Evolutionary conservation across 2,113 vertebrate species (phyloP).

Genomic region (Bos javanicus): DNA sequence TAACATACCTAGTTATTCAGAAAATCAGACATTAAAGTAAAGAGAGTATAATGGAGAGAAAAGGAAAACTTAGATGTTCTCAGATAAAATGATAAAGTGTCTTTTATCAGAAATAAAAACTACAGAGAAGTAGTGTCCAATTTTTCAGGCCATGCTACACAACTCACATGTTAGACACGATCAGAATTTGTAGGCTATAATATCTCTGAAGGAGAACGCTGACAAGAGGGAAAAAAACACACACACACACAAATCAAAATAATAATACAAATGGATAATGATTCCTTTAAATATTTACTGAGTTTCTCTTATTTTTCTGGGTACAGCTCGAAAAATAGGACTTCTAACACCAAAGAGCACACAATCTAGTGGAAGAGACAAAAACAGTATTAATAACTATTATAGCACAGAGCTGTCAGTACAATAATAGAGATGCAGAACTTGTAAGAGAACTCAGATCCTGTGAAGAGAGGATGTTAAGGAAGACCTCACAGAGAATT

Average conservation of each 20-base stretch:
- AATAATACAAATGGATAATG: not conserved
- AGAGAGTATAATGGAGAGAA: not conserved
- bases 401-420: not conserved
- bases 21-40: slow-evolving; percentile 10
- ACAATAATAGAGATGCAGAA: not conserved
- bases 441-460: not conserved
- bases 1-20: not conserved
- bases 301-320: not conserved
- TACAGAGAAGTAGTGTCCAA: not conserved
- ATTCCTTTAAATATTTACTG: not conserved
- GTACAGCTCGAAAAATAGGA: not conserved
- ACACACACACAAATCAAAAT: not conserved
- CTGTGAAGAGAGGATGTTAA: not conserved
- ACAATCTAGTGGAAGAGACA: not conserved
- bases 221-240: not conserved
- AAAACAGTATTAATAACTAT: not conserved
- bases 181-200: not conserved
- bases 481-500: not conserved
- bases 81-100: not conserved
- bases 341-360: not conserved
- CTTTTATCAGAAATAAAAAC: slow-evolving; percentile 10
- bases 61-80: not conserved
- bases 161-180: not conserved
- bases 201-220: not conserved
- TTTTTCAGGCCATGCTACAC: not conserved